phyloP scores from a whole-genome alignment of 1,140 invertebrate genomes.

The Sweltsa coloradensis region DNA sequence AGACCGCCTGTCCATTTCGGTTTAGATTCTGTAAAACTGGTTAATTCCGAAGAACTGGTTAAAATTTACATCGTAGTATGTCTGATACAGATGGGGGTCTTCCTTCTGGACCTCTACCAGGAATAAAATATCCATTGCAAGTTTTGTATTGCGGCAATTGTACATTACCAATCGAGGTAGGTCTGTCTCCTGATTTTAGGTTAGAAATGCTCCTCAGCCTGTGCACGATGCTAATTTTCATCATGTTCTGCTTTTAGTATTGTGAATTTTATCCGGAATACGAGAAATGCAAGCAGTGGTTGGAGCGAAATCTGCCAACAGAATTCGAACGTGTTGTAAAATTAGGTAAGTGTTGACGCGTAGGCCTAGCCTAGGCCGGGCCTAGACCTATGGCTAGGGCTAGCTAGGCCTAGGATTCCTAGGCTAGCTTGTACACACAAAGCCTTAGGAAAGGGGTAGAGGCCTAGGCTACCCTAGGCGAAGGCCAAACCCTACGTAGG shows the following conservation, averaged over 20 bases:
- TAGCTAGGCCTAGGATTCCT: no score
- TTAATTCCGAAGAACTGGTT: no score
- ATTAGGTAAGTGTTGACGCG: constrained; percentile 46
- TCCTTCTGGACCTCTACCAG: constrained; percentile 33
- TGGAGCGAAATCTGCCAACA: constrained; percentile 85
- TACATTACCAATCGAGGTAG: constrained; percentile 80
- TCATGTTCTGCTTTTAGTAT: constrained; percentile 50
- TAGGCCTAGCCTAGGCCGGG: no score
- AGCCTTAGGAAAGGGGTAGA: no score
- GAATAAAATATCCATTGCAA: constrained; percentile 66
- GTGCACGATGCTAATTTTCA: constrained; percentile 8
- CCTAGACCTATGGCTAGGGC: no score
- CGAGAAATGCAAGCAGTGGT: constrained; percentile 95
- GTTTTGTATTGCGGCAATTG: constrained; percentile 93
- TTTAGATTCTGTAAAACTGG: no score
- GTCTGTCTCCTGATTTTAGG: constrained; percentile 9
- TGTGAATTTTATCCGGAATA: constrained; percentile 97
- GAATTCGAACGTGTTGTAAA: constrained; percentile 77
- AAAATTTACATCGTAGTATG: no score
- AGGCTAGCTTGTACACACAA: no score
- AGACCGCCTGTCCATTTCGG: no score
- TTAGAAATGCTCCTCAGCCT: no score
- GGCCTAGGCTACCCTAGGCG: no score
- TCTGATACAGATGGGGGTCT: constrained; percentile 2
- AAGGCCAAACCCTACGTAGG: no score